These are phyloP conservation scores for Acanthococcus lagerstroemiae DNA, from an alignment of 2,888 invertebrate species.

Conservation along the genomic window DNA sequence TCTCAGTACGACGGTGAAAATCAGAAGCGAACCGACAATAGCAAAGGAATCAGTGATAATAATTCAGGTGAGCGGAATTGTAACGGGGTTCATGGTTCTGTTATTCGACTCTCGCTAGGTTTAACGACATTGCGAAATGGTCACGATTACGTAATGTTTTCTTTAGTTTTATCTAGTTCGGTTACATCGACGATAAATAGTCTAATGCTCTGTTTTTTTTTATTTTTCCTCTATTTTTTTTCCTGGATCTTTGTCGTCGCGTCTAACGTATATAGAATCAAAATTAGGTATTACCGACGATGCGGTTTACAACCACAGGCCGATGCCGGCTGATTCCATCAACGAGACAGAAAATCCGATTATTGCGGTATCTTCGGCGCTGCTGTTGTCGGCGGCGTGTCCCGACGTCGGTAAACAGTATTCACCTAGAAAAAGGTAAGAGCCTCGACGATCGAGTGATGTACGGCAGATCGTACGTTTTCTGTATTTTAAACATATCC, in stretches of 20 bases:
- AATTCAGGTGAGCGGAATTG: background rate
- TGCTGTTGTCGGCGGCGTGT: background rate
- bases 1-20: conserved; percentile 1
- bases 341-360: background rate
- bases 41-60: background rate
- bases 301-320: background rate
- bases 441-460: background rate
- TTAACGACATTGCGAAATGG: no score
- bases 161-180: no score
- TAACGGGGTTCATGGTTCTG: background rate
- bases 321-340: background rate
- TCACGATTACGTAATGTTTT: no score
- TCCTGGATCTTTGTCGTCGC: no score
- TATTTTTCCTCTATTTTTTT: no score
- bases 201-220: no score
- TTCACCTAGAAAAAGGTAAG: conserved; percentile 13
- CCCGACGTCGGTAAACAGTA: conserved; percentile 5
- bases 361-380: background rate
- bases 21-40: background rate
- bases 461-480: background rate
- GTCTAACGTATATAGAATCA: background rate
- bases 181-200: no score
- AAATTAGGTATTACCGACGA: background rate
- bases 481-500: no score
- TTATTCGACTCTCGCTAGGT: no score